Percentiles rank a stretch among this genome's conserved stretches.
phyloP scores from a whole-genome alignment of 2,797 vertebrate genomes.

The Pangasius larnaudii region DNA sequence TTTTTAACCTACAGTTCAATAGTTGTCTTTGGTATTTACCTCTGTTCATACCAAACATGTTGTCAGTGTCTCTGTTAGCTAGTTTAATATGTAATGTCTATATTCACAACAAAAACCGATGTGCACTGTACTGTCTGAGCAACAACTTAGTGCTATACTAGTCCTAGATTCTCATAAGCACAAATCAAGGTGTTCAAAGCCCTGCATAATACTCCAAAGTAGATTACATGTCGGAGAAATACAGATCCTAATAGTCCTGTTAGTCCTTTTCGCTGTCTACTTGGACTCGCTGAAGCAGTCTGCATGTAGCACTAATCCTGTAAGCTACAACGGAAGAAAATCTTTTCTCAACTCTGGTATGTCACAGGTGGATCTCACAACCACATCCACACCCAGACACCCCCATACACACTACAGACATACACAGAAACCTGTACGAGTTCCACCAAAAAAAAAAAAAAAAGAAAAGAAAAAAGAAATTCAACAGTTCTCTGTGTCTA shows the following conservation, averaged over 20 bases:
- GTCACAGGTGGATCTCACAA: constrained; percentile 39
- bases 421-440: constrained; percentile 15
- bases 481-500: not conserved
- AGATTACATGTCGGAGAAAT: not conserved
- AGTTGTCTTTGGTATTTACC: not conserved
- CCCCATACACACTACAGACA: not conserved
- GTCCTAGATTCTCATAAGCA: not conserved
- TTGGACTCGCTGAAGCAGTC: not conserved
- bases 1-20: not conserved
- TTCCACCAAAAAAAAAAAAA: not conserved
- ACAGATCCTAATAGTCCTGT: not conserved
- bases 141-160: not conserved
- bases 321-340: not conserved
- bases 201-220: not conserved
- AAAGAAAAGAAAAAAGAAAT: not conserved
- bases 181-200: constrained; percentile 9
- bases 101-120: not conserved
- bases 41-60: not conserved
- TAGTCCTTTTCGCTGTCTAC: not conserved
- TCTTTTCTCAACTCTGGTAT: constrained; percentile 24
- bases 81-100: not conserved
- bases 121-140: not conserved
- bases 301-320: not conserved
- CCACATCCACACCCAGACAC: constrained; percentile 27
- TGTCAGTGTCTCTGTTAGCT: too few species aligned